phyloP scores from a whole-genome alignment of 2,113 vertebrate genomes.

The Suncus etruscus region DNA sequence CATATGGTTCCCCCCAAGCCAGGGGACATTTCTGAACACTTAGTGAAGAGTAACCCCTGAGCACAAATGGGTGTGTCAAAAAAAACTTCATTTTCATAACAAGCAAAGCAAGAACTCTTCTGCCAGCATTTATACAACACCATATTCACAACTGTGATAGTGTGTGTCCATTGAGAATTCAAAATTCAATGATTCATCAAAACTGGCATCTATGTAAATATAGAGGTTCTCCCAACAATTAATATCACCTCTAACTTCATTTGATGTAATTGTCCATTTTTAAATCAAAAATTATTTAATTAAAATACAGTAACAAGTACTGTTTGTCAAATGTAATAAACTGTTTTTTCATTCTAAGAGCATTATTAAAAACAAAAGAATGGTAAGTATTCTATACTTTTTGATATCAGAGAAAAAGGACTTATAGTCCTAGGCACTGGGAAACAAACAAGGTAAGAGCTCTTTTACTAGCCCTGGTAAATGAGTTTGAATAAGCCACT shows the following conservation, averaged over 20 bases:
- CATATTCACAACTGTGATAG: background rate
- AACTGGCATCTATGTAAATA: slow-evolving; percentile 30
- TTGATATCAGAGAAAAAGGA: background rate
- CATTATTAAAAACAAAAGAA: slow-evolving; percentile 50
- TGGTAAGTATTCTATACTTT: background rate
- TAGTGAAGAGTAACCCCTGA: too few species aligned
- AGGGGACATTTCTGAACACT: too few species aligned
- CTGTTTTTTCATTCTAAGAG: slow-evolving; percentile 39
- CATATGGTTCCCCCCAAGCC: too few species aligned
- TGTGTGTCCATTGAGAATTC: slow-evolving; percentile 34
- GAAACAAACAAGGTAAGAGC: background rate
- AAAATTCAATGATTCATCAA: slow-evolving; percentile 51
- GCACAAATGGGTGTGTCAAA: too few species aligned
- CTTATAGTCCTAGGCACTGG: background rate
- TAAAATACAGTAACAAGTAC: slow-evolving; percentile 35
- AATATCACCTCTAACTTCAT: slow-evolving; percentile 19
- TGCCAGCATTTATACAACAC: slow-evolving; percentile 48
- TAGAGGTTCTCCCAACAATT: background rate
- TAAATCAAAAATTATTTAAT: slow-evolving; percentile 34
- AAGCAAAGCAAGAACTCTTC: background rate
- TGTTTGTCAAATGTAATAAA: slow-evolving; percentile 53
- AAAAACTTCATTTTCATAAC: background rate
- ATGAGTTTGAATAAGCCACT: background rate
- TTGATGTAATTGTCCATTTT: slow-evolving; percentile 49
- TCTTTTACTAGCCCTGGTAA: background rate